Percentiles rank a stretch among this genome's conserved stretches.
Conservation (phyloP, 2,113 vertebrate genomes). For the Tetraodon nigroviridis region DNA sequence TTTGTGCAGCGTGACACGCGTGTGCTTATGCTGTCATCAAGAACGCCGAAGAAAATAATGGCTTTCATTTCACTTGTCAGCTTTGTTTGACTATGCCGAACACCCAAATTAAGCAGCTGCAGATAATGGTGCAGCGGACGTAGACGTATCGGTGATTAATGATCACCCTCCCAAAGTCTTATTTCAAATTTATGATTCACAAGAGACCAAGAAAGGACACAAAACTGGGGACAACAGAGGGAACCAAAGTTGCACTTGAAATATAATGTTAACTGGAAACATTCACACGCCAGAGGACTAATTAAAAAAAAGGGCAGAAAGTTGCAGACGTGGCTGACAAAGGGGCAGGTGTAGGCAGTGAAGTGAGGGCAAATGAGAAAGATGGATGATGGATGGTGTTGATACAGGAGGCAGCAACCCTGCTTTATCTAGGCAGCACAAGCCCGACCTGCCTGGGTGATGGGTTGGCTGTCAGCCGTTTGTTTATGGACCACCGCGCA, state of each 20-base stretch:
- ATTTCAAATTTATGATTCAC: constrained; percentile 3
- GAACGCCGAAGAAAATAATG: constrained; percentile 38
- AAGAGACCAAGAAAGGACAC: neutral
- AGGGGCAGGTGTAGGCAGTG: constrained; percentile 50
- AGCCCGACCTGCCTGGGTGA: constrained; percentile 76
- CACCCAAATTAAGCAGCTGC: constrained; percentile 31
- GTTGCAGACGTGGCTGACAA: constrained; percentile 35
- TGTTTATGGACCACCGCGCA: constrained; percentile 76
- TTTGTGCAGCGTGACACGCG: constrained; percentile 55
- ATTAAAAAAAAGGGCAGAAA: neutral
- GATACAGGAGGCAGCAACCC: constrained; percentile 71
- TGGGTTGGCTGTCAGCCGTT: constrained; percentile 76
- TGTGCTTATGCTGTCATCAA: constrained; percentile 26
- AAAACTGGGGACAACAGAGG: neutral
- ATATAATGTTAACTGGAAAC: neutral
- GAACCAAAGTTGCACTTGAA: neutral
- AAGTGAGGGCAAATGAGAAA: constrained; percentile 47
- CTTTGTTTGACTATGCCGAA: constrained; percentile 11
- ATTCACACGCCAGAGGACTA: constrained; percentile 6
- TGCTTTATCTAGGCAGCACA: constrained; percentile 76
- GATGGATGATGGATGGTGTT: constrained; percentile 78
- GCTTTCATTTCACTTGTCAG: constrained; percentile 42
- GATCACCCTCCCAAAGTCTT: neutral
- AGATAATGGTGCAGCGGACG: constrained; percentile 28
- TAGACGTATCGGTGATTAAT: constrained; percentile 56